Base-by-base conservation (phyloP, 1,140 invertebrate genomes). In the Calosoma granatense region DNA sequence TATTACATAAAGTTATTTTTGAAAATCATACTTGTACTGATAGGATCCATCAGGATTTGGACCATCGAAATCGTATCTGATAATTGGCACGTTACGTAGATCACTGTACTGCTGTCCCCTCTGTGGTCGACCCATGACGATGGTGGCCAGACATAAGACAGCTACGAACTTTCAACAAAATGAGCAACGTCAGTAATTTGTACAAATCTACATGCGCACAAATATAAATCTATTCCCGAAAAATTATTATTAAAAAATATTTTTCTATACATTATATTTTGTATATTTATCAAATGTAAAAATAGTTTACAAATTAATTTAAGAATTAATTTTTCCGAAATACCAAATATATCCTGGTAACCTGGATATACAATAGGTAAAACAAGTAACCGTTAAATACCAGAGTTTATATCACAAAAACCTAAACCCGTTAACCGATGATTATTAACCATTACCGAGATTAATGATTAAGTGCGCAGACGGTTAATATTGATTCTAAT, bases 31-130 rank as follows among this genome's bases (percentile, higher is more conserved):
- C 41, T 47, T 47, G 15, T 47, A 47, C 17, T 47, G 41, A 17
- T 47, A 47, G 4, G 41, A 47, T 4, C 41, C 41, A 47, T 47
- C 41, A 12, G 41, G 41, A 17, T 47, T 47, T 47, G 41, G 41
- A 11, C 41, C 41, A 47, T 47, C 41, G 41, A 47, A 47, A 17
- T 47, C 41, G 15, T 47, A 47, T 4, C 41, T 6, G 41, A 47
- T 17, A 17, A 47, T 47, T 6, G 41, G 41, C 3, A 47, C 41
- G 17, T 47, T 47, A 11, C 41, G 6, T 12, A 47, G 15, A 47
- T 47, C 41, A 11, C 41, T 17, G 17, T 3, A 11, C 3, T 47
- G 17, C 17, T 47, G 41, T 6, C 41, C 41, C 3, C 41, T 6
- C 17, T 47, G 41, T 12, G 41, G 41, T 12, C 9, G 9, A 17